Base-by-base conservation (phyloP, 2,797 vertebrate species). In the Dendrocincla fuliginosa region DNA sequence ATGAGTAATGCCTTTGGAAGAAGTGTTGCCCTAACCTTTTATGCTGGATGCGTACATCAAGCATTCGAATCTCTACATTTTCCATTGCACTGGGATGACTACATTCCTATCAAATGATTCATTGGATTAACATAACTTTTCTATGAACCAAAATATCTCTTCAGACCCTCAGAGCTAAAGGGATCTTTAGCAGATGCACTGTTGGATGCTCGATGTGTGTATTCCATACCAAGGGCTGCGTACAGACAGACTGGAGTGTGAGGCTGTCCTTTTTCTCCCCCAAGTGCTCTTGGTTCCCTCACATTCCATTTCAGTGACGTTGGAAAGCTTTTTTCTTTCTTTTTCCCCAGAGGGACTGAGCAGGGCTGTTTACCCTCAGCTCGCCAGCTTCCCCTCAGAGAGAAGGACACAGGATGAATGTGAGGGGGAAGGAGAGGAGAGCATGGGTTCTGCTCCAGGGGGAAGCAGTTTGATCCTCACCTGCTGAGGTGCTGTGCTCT, bases 1-100 rank as follows among this genome's bases (percentile, higher is more conserved):
- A 92, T 98, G 97, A 97, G 95, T 97, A 96, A 97, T 95, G 69
- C 84, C 69, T 93, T 87, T 91, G 91, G 32, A 89, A 97, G 96
- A 92, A 96, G 93, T 63, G 95, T 68, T 96, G 11, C 95, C 92
- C 32, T 96, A 95, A 97, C 96, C 97, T 97, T 92, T 97, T 70
- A 74, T 95, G 85, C 92, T 95, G 88, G 84, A 73, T 96, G 84
- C 61, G 27, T 67, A 76, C 95, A 92, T 47, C 22, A 37, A 97
- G 39, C 71, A 5, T 83, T 95, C 71, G 11, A 86, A 97, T 87
- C 95, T 95, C 92, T 85, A 68, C 44, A 32, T 93, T 96, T 97
- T 96, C 97, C 91, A 64, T 75, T 79, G 94, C 93, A 73, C 84
- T 85, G 89, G 78, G 78, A 90, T 96, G 97, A 97, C 84, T 97